These are phyloP conservation scores for Ophioderma brevispina DNA, from an alignment of 35 echinoderm and acorn worm genomes.

Conservation along the genomic window DNA sequence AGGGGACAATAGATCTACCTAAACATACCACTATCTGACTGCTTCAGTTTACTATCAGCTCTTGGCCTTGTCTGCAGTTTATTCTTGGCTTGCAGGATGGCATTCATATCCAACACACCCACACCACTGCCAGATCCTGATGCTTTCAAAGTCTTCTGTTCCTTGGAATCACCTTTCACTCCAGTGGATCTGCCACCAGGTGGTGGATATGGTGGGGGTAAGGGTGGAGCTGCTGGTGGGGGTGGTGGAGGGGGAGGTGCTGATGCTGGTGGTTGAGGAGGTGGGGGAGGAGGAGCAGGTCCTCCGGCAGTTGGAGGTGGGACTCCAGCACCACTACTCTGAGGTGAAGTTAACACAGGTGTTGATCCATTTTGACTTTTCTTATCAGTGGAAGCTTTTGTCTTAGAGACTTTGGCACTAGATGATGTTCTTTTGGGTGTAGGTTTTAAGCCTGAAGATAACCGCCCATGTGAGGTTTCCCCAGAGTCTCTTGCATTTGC, in stretches of 20 bases:
- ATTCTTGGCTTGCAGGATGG: neutral
- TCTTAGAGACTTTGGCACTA: neutral
- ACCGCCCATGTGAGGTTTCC: neutral
- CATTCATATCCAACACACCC: neutral
- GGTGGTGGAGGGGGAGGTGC: conserved; percentile 26
- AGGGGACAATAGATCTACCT: neutral
- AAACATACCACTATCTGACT: neutral
- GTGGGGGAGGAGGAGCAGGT: neutral
- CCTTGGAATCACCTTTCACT: neutral
- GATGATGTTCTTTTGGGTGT: neutral
- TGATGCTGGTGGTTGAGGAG: conserved; percentile 18
- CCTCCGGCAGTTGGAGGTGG: neutral
- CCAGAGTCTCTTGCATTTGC: neutral
- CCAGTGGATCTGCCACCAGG: neutral
- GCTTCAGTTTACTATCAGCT: neutral
- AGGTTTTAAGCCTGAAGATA: no score
- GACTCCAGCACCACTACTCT: neutral
- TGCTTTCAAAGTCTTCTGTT: neutral
- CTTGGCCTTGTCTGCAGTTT: neutral
- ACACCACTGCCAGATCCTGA: no score
- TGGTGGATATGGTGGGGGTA: conserved; percentile 9
- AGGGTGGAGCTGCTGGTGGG: conserved; percentile 1
- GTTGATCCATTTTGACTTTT: neutral
- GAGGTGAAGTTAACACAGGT: neutral
- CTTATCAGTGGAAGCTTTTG: conserved; percentile 1